A percentile compares a stretch with the other conserved stretches of the same genome.
phyloP scores from a whole-genome alignment of 2,888 invertebrate species.

The Yponomeuta cagnagella region DNA sequence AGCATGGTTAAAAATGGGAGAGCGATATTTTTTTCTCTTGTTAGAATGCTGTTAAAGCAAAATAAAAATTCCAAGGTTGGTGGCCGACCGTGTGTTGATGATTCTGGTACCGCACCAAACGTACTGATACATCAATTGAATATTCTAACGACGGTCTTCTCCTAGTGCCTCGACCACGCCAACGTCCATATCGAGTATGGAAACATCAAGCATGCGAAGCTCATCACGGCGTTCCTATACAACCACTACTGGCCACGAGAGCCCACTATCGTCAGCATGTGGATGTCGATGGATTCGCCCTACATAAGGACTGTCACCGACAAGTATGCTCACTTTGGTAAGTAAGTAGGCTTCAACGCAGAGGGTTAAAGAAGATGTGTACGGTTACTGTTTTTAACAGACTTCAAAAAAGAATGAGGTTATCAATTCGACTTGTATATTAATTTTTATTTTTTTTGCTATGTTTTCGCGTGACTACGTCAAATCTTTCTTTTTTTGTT shows the following conservation, averaged over 20 bases:
- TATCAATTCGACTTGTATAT: too few relatives aligned
- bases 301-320: slow-evolving; percentile 48
- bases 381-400: too few relatives aligned
- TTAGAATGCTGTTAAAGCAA: too few relatives aligned
- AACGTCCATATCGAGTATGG: slow-evolving; percentile 52
- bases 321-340: slow-evolving; percentile 48
- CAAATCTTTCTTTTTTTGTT: too few relatives aligned
- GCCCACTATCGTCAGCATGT: slow-evolving; percentile 61
- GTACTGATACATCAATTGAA: background rate
- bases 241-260: slow-evolving; percentile 71
- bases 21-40: too few relatives aligned
- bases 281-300: slow-evolving; percentile 46
- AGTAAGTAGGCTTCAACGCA: slow-evolving; percentile 17
- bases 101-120: background rate
- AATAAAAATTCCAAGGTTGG: too few relatives aligned
- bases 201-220: slow-evolving; percentile 45
- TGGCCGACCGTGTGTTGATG: too few relatives aligned
- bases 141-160: background rate
- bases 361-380: too few relatives aligned
- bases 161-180: slow-evolving; percentile 52
- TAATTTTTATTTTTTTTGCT: too few relatives aligned
- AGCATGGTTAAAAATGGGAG: too few relatives aligned
- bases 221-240: slow-evolving; percentile 66
- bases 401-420: too few relatives aligned
- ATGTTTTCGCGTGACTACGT: too few relatives aligned